Conservation (phyloP, 2,888 invertebrate species). For the Pinctada fucata region DNA sequence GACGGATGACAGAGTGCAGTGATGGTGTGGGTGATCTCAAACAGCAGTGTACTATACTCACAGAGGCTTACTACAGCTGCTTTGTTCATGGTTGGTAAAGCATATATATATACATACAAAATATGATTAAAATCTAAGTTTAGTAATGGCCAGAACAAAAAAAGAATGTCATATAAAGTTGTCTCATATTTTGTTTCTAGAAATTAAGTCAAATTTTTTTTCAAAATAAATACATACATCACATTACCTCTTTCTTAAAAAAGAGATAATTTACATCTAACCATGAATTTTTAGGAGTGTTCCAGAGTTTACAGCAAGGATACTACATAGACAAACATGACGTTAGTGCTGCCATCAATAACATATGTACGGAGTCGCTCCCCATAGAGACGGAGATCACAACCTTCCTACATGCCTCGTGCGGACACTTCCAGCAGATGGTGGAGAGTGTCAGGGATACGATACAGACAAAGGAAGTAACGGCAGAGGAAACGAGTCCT, state of each 20-base stretch:
- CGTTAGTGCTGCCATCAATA: constrained; percentile 83
- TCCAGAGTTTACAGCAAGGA: constrained; percentile 81
- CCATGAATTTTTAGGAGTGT: constrained; percentile 62
- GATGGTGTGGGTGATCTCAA: constrained; percentile 75
- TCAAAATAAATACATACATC: too few relatives aligned
- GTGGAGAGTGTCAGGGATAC: constrained; percentile 53
- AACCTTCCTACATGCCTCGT: constrained; percentile 80
- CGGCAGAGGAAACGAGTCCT: constrained; percentile 11
- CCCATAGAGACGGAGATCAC: constrained; percentile 84
- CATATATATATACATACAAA: too few relatives aligned
- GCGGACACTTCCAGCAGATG: constrained; percentile 71
- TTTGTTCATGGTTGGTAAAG: constrained; percentile 79
- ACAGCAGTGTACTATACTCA: constrained; percentile 81
- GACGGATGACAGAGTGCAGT: constrained; percentile 62
- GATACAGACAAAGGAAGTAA: constrained; percentile 15
- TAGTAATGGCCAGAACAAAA: too few relatives aligned
- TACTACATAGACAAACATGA: constrained; percentile 81
- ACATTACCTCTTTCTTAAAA: too few relatives aligned
- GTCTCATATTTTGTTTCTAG: too few relatives aligned
- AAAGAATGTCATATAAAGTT: too few relatives aligned
- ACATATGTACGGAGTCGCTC: constrained; percentile 83
- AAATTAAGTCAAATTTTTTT: too few relatives aligned
- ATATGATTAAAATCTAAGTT: too few relatives aligned
- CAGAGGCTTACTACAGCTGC: constrained; percentile 81
- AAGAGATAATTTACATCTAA: too few relatives aligned